These are phyloP conservation scores for Torymus texanus DNA, from an alignment of 2,888 invertebrate species.

Conservation along the genomic window DNA sequence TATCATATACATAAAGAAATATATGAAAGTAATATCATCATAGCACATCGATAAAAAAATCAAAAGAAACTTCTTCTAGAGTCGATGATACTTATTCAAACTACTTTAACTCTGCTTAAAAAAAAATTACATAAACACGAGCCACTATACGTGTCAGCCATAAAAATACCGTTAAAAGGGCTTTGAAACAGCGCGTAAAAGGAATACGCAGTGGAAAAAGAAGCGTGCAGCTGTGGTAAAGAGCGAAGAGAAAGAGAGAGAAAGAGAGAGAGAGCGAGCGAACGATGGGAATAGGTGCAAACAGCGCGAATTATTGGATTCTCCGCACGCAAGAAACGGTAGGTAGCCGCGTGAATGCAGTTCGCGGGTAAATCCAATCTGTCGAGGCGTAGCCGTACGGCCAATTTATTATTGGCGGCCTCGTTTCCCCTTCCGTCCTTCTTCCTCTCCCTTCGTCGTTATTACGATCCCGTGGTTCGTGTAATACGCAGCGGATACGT, in stretches of 20 bases:
- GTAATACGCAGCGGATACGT: too few relatives aligned
- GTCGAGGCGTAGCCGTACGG: not conserved
- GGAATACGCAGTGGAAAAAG: not conserved
- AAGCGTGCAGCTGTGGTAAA: not conserved
- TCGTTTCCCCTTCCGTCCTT: not conserved
- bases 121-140: too few relatives aligned
- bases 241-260: too few relatives aligned
- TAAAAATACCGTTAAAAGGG: not conserved
- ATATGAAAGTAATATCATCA: too few relatives aligned
- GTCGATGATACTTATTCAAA: too few relatives aligned
- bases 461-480: not conserved
- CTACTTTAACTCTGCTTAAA: too few relatives aligned
- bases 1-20: too few relatives aligned
- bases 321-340: slow-evolving; percentile 11
- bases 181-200: not conserved
- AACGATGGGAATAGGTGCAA: not conserved
- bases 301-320: slow-evolving; percentile 28
- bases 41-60: too few relatives aligned
- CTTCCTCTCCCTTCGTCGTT: too few relatives aligned
- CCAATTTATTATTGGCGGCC: slow-evolving; percentile 34
- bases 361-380: slow-evolving; percentile 31
- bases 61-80: too few relatives aligned
- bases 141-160: too few relatives aligned
- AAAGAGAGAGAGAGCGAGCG: too few relatives aligned
- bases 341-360: not conserved